A percentile compares a stretch with the other conserved stretches of the same genome.
phyloP scores from a whole-genome alignment of 1,140 invertebrate species.

The Melitaea cinxia region DNA sequence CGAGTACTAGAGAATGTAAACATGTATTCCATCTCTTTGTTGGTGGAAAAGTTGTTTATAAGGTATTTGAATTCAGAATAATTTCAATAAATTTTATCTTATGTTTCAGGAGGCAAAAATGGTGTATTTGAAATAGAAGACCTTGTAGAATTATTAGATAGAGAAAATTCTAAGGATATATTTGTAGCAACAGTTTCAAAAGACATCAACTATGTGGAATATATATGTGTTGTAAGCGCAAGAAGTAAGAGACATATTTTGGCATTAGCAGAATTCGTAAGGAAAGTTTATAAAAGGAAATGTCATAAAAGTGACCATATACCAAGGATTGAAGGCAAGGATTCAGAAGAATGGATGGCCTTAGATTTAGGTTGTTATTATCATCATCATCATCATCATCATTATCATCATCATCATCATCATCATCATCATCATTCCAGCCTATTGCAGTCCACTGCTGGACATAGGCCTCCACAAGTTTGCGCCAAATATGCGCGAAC shows the following conservation, averaged over 20 bases:
- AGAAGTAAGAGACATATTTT: constrained; percentile 88
- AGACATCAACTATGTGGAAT: constrained; percentile 90
- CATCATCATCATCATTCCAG: no score
- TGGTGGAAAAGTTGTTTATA: no score
- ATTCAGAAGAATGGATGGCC: constrained; percentile 91
- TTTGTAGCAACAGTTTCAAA: constrained; percentile 90
- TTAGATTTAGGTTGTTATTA: constrained; percentile 90
- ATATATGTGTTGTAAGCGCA: constrained; percentile 90
- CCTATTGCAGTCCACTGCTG: no score
- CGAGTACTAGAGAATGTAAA: no score
- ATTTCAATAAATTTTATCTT: no score
- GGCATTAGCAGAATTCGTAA: constrained; percentile 89
- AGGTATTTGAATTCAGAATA: no score
- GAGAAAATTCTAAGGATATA: constrained; percentile 90
- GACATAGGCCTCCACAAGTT: no score
- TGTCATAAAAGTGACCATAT: constrained; percentile 84
- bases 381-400: no score
- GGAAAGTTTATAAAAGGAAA: constrained; percentile 91
- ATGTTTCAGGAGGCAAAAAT: constrained; percentile 87
- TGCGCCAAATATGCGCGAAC: no score
- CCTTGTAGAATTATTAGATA: constrained; percentile 87
- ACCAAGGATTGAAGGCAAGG: constrained; percentile 89
- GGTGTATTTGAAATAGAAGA: constrained; percentile 95
- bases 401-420: no score
- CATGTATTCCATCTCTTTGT: no score